A percentile compares a stretch with the other conserved stretches of the same genome.
These are phyloP conservation scores for Forbesichthys papilliferus DNA, from an alignment of 2,113 vertebrate genomes.

Conservation along the genomic window DNA sequence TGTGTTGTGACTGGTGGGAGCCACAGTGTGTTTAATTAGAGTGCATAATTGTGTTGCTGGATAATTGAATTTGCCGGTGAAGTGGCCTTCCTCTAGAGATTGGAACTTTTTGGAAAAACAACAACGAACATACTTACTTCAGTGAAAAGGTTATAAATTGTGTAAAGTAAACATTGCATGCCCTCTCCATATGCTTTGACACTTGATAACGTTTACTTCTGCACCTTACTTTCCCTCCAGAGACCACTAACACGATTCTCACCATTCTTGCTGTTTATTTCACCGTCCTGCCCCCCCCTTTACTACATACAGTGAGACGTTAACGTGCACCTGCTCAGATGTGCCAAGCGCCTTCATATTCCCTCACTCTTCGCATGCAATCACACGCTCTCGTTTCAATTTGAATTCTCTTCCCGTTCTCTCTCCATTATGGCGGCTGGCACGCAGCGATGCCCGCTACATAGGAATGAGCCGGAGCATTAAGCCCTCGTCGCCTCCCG, in stretches of 20 bases:
- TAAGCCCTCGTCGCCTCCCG: neutral
- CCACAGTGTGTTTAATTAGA: neutral
- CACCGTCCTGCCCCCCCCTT: neutral
- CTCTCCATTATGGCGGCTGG: neutral
- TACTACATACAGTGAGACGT: neutral
- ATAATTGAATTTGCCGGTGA: constrained; percentile 17
- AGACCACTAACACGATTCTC: neutral
- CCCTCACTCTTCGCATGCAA: constrained; percentile 11
- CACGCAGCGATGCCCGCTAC: neutral
- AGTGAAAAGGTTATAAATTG: neutral
- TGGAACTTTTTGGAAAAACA: neutral
- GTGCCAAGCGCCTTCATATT: neutral
- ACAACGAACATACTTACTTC: neutral
- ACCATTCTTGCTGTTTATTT: neutral
- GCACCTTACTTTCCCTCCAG: neutral
- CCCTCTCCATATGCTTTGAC: neutral
- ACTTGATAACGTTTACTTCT: neutral
- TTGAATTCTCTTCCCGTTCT: neutral
- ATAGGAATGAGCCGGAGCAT: neutral
- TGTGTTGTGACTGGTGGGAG: neutral
- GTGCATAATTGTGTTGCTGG: constrained; percentile 11
- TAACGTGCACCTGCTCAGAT: constrained; percentile 1
- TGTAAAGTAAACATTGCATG: too few relatives aligned
- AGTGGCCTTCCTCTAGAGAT: constrained; percentile 7
- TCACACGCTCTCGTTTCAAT: neutral